Percentiles rank a stretch among this genome's conserved stretches.
These are phyloP conservation scores for Neodontobutis hainanensis DNA, from an alignment of 2,113 vertebrate species.

Conservation along the genomic window DNA sequence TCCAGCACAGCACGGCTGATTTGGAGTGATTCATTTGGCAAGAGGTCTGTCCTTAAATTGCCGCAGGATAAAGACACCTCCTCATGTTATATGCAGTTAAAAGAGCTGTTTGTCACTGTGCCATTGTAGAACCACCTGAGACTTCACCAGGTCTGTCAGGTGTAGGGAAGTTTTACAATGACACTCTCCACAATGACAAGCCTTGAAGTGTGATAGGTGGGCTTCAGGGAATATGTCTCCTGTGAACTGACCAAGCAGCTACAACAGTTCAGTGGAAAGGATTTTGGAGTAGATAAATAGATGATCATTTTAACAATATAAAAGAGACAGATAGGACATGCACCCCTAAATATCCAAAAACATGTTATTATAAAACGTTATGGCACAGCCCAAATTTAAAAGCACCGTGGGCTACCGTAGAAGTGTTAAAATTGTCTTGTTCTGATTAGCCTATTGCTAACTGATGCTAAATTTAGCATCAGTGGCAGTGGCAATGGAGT, in stretches of 20 bases:
- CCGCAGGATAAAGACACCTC: slow-evolving; percentile 11
- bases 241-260: background rate
- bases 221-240: background rate
- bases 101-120: slow-evolving; percentile 3
- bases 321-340: too few species aligned
- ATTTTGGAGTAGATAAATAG: too few species aligned
- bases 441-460: too few species aligned
- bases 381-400: too few species aligned
- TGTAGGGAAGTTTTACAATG: slow-evolving; percentile 19
- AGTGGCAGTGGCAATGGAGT: too few species aligned
- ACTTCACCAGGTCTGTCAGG: slow-evolving; percentile 32
- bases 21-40: slow-evolving; percentile 32
- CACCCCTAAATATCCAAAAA: too few species aligned
- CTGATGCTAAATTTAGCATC: too few species aligned
- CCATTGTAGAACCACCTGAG: slow-evolving; percentile 40
- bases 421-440: too few species aligned
- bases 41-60: slow-evolving; percentile 23
- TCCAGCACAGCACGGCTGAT: slow-evolving; percentile 51
- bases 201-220: background rate
- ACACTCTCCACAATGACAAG: background rate
- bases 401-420: too few species aligned
- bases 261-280: too few species aligned
- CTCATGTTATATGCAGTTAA: background rate
- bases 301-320: too few species aligned
- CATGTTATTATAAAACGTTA: too few species aligned